Base-by-base conservation (phyloP, 2,888 invertebrate species). In the Phymatocera aterrima region DNA sequence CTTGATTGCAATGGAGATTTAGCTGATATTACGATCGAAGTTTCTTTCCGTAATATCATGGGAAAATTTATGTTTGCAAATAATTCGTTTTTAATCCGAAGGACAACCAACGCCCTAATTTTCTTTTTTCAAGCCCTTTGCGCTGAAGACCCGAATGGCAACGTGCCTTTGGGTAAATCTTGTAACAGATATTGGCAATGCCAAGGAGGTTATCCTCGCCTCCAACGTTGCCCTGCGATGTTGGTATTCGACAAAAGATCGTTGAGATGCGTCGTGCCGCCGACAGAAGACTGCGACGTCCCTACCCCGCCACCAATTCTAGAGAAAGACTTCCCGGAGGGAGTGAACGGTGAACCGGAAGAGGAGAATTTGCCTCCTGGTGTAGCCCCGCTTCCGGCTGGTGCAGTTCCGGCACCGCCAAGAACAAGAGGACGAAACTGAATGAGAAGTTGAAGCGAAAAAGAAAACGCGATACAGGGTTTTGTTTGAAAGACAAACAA, bases 101-200 rank as follows among this genome's bases (percentile, higher is more conserved):
- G n/a, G n/a, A n/a, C n/a, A 18, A 51, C 15, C 4, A 51, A 64
- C 34, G 15, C 2, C 6, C 6, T 15, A 12, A 28, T 64, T 31
- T 2, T 37, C 64, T 68, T 78, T 70, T 79, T 93, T 92, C 70
- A 92, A 97, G 97, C 97, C 79, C 94, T 97, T 75, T 97, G 97
- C 91, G 97, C 97, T 89, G 97, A 97, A 64, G 97, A 97, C 86
- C 93, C 97, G 77, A 97, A 97, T 90, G 97, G 97, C 81, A 97
- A 97, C 91, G 97, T 97, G 12, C 95, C 97, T 0, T 92, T 97
- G 12, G 97, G 97, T 85, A 97, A 97, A 91, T 97, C 97, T 75
- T 97, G 97, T 93, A 97, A 97, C 92, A 93, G 97, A 15, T 97
- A 97, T 92, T 97, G 97, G 97, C 97, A 97, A 88, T 97, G 97